Evolutionary conservation across 1,140 invertebrate genomes (phyloP).

Genomic region (Musca vetustissima): DNA sequence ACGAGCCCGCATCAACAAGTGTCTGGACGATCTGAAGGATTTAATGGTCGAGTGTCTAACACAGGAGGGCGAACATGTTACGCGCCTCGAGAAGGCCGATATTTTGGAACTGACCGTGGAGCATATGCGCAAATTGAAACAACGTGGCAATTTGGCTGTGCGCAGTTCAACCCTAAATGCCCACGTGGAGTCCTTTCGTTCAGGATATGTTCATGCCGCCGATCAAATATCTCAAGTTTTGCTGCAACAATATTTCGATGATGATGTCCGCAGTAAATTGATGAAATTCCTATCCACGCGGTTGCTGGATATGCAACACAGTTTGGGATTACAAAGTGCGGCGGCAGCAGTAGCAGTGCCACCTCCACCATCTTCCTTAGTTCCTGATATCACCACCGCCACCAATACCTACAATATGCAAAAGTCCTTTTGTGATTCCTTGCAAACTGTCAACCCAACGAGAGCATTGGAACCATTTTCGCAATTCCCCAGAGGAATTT

Average conservation of each 20-base stretch:
- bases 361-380: slow-evolving; percentile 30
- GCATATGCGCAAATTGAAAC: slow-evolving; percentile 82
- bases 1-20: slow-evolving; percentile 91
- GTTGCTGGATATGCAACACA: slow-evolving; percentile 64
- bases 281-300: slow-evolving; percentile 85
- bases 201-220: slow-evolving; percentile 89
- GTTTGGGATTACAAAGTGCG: slow-evolving; percentile 38
- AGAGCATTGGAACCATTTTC: too few relatives aligned
- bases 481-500: neutral
- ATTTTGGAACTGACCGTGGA: slow-evolving; percentile 95
- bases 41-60: slow-evolving; percentile 88
- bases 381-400: slow-evolving; percentile 32
- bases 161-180: slow-evolving; percentile 37
- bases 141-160: slow-evolving; percentile 47
- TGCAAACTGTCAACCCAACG: neutral
- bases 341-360: neutral
- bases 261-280: slow-evolving; percentile 78
- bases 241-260: slow-evolving; percentile 68
- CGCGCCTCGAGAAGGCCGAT: slow-evolving; percentile 95
- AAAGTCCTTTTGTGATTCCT: slow-evolving; percentile 1
- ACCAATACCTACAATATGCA: slow-evolving; percentile 33
- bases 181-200: slow-evolving; percentile 78
- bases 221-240: slow-evolving; percentile 88
- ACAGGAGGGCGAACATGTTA: slow-evolving; percentile 81
- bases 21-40: slow-evolving; percentile 90